Evolutionary conservation across 2,113 vertebrate genomes (phyloP), one percentile per base, ranked within the genome.

Genomic region (Lipophrys pholis): DNA sequence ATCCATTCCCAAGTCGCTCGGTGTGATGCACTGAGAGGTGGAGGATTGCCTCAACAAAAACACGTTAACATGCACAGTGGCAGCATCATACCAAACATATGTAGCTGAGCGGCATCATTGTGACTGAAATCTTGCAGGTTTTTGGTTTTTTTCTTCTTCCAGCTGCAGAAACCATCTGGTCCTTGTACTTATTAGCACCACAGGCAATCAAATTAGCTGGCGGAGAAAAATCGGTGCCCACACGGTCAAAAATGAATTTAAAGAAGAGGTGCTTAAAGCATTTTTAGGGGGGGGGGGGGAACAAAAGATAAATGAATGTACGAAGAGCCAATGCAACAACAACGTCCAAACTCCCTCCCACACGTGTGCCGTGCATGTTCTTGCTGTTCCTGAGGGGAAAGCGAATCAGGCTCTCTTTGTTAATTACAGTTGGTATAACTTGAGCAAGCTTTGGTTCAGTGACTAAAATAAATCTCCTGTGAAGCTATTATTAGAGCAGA

Each of bases 401-500:
- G 49, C 3, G 43, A 81, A 74, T 69, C 50, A 51, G 70, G 1
- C 17, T 58, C 64, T 60, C 63, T 80, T 59, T 67, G 57, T 82
- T 83, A 65, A 83, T 82, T 78, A 61, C 43, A 56, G 54, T 61
- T 38, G 50, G 9, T 57, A 12, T n/a, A 68, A 67, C 30, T 74
- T 40, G 15, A 64, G 43, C 52, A 49, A 7, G 17, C 38, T 35
- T 38, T 66, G 58, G 10, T 50, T 80, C 17, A 15, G 38, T 15
- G 57, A 62, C 61, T 35, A 12, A 74, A 64, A 73, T 58, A 64
- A 67, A 72, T 39, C 64, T 55, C 12, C 35, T 45, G 63, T 70
- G 84, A 77, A 57, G 73, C 71, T 87, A 90, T 79, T 81, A 81
- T 75, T 84, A 84, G 81, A 73, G 12, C 52, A 58, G 57, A 39